These are phyloP conservation scores for Aphidius colemani DNA, from an alignment of 2,888 invertebrate genomes.

Conservation along the genomic window DNA sequence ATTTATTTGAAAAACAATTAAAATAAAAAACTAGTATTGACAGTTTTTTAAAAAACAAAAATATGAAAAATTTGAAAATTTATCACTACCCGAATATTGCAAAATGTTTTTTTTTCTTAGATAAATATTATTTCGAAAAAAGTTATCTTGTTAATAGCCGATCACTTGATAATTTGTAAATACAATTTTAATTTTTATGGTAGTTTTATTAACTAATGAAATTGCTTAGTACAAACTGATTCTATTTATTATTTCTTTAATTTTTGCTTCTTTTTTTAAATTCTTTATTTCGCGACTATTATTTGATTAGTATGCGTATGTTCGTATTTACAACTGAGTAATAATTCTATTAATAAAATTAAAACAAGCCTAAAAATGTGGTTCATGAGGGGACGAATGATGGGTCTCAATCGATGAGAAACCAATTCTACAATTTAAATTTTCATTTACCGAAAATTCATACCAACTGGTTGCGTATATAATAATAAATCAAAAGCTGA, in stretches of 20 bases:
- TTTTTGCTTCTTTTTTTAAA: constrained; percentile 7
- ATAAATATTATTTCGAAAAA: constrained; percentile 46
- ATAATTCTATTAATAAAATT: constrained; percentile 39
- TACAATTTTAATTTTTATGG: constrained; percentile 34
- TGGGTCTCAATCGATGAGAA: constrained; percentile 12
- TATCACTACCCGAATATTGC: constrained; percentile 10
- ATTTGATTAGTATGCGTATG: constrained; percentile 38
- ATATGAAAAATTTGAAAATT: constrained; percentile 8
- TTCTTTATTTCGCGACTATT: constrained; percentile 10
- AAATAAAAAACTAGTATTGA: constrained; percentile 7
- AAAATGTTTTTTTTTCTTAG: constrained; percentile 27
- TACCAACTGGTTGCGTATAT: no score
- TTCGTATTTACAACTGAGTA: constrained; percentile 57
- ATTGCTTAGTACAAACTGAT: constrained; percentile 19
- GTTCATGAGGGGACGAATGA: neutral
- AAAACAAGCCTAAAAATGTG: neutral
- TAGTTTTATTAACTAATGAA: constrained; percentile 38
- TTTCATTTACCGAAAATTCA: no score
- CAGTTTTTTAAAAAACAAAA: constrained; percentile 14
- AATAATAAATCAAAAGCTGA: no score
- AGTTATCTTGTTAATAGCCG: constrained; percentile 48
- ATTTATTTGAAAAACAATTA: constrained; percentile 14
- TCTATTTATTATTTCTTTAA: neutral
- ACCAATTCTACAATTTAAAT: neutral
- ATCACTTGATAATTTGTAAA: constrained; percentile 45